Percentiles rank a stretch among this genome's conserved stretches.
phyloP scores from a whole-genome alignment of 2,797 vertebrate species.

The Karalla daura region DNA sequence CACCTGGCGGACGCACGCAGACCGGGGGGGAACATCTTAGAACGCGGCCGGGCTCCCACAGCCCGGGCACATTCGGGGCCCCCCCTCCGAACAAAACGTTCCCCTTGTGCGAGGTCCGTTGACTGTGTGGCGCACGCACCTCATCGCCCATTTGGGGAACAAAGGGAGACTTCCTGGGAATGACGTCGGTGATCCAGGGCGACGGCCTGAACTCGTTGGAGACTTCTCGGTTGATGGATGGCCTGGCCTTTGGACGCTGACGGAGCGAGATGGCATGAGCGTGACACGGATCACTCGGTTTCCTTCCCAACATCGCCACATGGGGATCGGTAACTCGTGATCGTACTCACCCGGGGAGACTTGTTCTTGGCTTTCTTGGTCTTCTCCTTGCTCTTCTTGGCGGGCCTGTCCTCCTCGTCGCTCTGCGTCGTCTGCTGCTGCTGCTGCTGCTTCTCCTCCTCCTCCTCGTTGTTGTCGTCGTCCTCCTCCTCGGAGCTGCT shows the following conservation, averaged over 20 bases:
- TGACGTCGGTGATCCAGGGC: slow-evolving; percentile 94
- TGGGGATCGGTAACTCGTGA: neutral
- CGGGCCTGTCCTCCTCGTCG: slow-evolving; percentile 83
- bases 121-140: slow-evolving; percentile 75
- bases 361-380: slow-evolving; percentile 79
- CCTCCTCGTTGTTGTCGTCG: slow-evolving; percentile 79
- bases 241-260: slow-evolving; percentile 80
- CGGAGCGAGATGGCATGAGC: slow-evolving; percentile 15
- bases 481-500: slow-evolving; percentile 93
- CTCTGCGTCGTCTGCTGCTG: too few relatives aligned
- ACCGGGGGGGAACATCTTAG: neutral
- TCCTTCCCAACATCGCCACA: too few relatives aligned
- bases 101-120: too few relatives aligned
- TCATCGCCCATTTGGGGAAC: slow-evolving; percentile 99
- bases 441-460: too few relatives aligned
- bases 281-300: too few relatives aligned
- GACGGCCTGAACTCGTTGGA: slow-evolving; percentile 93
- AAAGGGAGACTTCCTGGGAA: slow-evolving; percentile 95
- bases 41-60: too few relatives aligned
- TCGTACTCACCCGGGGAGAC: slow-evolving; percentile 78
- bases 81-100: too few relatives aligned
- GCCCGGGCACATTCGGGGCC: too few relatives aligned
- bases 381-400: slow-evolving; percentile 76
- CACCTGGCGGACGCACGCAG: slow-evolving; percentile 81
- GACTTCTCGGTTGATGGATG: slow-evolving; percentile 84